Conservation (phyloP, 1,140 invertebrate genomes). For the Drosophila mauritiana region DNA sequence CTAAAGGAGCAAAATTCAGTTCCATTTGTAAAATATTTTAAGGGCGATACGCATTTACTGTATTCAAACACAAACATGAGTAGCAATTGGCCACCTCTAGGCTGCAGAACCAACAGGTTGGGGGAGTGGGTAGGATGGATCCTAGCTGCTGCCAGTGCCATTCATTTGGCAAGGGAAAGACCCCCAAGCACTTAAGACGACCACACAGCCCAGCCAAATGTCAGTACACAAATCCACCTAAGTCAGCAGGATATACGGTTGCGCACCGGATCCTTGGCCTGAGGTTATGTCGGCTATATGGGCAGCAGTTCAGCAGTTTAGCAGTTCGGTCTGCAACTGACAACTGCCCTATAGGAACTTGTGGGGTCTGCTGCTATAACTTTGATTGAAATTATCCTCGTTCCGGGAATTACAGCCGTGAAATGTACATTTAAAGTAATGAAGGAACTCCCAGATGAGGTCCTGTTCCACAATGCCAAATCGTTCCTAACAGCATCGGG, state of each 20-base stretch:
- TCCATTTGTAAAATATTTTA: too few relatives aligned
- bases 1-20: too few relatives aligned
- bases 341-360: slow-evolving; percentile 2
- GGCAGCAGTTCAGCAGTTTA: neutral
- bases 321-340: slow-evolving; percentile 3
- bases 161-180: slow-evolving; percentile 8
- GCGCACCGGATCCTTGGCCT: slow-evolving; percentile 12
- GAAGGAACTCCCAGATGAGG: neutral
- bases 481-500: neutral
- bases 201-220: slow-evolving; percentile 60
- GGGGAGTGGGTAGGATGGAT: slow-evolving; percentile 11
- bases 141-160: slow-evolving; percentile 18
- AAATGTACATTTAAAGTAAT: slow-evolving; percentile 9
- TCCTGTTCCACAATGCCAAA: slow-evolving; percentile 21
- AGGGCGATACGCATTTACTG: too few relatives aligned
- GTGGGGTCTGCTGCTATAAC: neutral
- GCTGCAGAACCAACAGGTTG: slow-evolving; percentile 35
- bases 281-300: slow-evolving; percentile 5
- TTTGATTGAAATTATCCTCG: slow-evolving; percentile 13
- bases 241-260: slow-evolving; percentile 34
- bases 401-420: slow-evolving; percentile 3
- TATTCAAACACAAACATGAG: neutral
- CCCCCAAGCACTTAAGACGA: slow-evolving; percentile 44
- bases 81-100: slow-evolving; percentile 27
- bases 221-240: slow-evolving; percentile 52